A percentile compares a stretch with the other conserved stretches of the same genome.
phyloP scores from a whole-genome alignment of 1,140 invertebrate genomes.

The Trichonephila inaurata region DNA sequence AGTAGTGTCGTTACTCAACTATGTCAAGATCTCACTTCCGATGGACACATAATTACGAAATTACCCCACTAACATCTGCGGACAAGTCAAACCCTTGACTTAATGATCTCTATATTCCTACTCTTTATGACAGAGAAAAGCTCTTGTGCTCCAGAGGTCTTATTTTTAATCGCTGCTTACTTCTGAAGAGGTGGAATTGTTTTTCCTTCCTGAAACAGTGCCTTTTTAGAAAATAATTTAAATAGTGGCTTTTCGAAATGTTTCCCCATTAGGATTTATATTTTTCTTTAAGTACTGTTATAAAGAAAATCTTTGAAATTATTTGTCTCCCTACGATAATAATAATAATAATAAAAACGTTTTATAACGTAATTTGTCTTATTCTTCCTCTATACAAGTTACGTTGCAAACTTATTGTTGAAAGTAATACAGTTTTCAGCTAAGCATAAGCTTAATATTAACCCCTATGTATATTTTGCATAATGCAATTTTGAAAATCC shows the following conservation, averaged over 20 bases:
- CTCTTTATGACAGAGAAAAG: neutral
- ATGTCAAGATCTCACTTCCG: conserved; percentile 37
- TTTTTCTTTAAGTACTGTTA: neutral
- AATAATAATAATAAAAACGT: too few relatives aligned
- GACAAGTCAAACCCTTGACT: conserved; percentile 71
- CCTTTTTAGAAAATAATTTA: neutral
- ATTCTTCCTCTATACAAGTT: too few relatives aligned
- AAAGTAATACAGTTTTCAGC: too few relatives aligned
- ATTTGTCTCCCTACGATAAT: neutral
- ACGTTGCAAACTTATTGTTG: too few relatives aligned
- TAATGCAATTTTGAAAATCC: too few relatives aligned
- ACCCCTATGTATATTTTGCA: too few relatives aligned
- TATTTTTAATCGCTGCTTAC: neutral
- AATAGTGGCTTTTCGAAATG: neutral
- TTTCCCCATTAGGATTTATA: neutral
- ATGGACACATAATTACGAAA: too few relatives aligned
- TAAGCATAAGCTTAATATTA: too few relatives aligned
- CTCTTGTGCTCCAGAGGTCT: neutral
- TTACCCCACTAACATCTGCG: conserved; percentile 60
- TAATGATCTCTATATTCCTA: conserved; percentile 38
- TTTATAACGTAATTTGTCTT: too few relatives aligned
- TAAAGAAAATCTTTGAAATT: neutral
- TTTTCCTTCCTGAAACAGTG: neutral
- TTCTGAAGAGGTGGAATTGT: neutral
- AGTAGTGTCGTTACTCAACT: conserved; percentile 35